Evolutionary conservation across 2,888 invertebrate genomes (phyloP).

Genomic region (Teleiodes luculella): DNA sequence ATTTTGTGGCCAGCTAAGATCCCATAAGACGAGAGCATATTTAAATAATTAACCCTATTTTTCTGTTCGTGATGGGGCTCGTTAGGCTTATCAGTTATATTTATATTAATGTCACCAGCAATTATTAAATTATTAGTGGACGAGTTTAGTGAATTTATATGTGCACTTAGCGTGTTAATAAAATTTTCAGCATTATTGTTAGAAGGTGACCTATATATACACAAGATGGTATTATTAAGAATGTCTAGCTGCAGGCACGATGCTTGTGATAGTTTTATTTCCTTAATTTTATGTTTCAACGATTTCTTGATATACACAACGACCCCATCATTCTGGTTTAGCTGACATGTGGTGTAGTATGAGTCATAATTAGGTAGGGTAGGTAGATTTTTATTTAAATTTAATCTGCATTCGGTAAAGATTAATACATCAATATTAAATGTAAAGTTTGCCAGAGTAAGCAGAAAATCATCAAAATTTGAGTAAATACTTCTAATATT

Average conservation of each 20-base stretch:
- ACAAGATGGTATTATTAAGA: background rate
- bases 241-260: constrained; percentile 1
- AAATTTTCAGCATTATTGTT: constrained; percentile 1
- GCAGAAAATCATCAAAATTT: constrained; percentile 8
- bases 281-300: background rate
- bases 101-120: background rate
- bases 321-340: too few relatives aligned
- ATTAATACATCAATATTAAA: too few relatives aligned
- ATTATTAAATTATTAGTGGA: background rate
- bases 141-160: background rate
- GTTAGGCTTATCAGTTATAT: background rate
- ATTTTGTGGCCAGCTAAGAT: background rate
- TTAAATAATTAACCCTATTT: background rate
- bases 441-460: constrained; percentile 2
- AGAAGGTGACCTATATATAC: constrained; percentile 6
- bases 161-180: background rate
- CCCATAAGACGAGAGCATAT: background rate
- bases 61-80: too few relatives aligned
- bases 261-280: too few relatives aligned
- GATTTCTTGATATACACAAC: constrained; percentile 15
- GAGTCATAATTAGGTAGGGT: background rate
- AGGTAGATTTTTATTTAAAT: constrained; percentile 7
- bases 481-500: constrained; percentile 13
- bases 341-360: constrained; percentile 7
- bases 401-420: constrained; percentile 21